Evolutionary conservation across 2,113 vertebrate genomes (phyloP).

Genomic region (Butastur rufipennis): DNA sequence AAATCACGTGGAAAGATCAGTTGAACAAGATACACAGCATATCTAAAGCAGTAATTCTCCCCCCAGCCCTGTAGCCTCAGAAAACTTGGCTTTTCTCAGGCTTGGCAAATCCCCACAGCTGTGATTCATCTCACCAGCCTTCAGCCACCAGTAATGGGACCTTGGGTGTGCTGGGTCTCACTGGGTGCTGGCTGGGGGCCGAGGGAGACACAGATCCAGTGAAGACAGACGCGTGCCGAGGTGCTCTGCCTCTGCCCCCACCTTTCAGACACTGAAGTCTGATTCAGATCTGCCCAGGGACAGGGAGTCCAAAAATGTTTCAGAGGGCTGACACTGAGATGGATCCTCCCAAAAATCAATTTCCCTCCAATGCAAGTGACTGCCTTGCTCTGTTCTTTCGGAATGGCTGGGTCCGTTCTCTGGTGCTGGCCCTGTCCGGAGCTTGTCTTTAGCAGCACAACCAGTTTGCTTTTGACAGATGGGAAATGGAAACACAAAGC

Average conservation of each 20-base stretch:
- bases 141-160: rapidly evolving
- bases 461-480: neutral
- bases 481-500: neutral
- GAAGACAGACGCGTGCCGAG: rapidly evolving
- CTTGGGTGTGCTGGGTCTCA: rapidly evolving
- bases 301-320: neutral
- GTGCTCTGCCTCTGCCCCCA: neutral
- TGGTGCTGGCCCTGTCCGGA: neutral
- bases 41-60: neutral
- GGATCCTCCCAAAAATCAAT: neutral
- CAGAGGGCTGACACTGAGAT: neutral
- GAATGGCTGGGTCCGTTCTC: neutral
- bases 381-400: neutral
- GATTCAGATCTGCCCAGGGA: rapidly evolving
- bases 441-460: neutral
- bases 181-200: neutral
- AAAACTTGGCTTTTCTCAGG: neutral
- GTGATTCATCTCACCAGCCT: neutral
- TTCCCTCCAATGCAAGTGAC: neutral
- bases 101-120: neutral
- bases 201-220: neutral
- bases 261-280: rapidly evolving
- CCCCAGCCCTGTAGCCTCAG: neutral
- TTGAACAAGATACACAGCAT: rapidly evolving
- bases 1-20: neutral